Evolutionary conservation across 2,797 vertebrate genomes (phyloP).

Genomic region (Peromyscus melanophrys): DNA sequence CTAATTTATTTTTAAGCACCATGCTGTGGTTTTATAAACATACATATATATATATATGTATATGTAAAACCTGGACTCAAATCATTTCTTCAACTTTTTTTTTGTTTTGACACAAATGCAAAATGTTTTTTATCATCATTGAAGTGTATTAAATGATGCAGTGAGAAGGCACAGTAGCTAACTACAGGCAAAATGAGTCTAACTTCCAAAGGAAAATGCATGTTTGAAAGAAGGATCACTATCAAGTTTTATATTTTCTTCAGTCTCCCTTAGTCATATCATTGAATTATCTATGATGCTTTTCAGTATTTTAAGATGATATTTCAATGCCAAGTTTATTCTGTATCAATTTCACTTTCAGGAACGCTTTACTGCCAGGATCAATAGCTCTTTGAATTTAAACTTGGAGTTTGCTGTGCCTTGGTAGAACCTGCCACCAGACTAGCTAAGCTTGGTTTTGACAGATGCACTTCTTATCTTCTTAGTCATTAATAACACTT

Average conservation of each 20-base stretch:
- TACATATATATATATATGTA: too few relatives aligned
- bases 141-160: neutral
- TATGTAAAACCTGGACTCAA: neutral
- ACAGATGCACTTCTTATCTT: neutral
- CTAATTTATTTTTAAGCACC: neutral
- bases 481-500: slow-evolving; percentile 48
- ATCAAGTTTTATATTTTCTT: neutral
- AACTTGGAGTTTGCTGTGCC: slow-evolving; percentile 11
- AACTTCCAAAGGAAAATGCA: neutral
- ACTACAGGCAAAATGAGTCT: neutral
- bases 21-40: neutral
- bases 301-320: slow-evolving; percentile 55
- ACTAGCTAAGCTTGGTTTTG: slow-evolving; percentile 32
- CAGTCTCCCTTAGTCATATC: neutral
- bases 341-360: slow-evolving; percentile 43
- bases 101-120: neutral
- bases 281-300: slow-evolving; percentile 4
- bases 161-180: neutral
- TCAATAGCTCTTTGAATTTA: slow-evolving; percentile 63
- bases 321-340: slow-evolving; percentile 63
- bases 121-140: slow-evolving; percentile 33
- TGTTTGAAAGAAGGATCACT: neutral
- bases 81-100: neutral
- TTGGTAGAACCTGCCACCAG: neutral
- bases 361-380: slow-evolving; percentile 34